Conservation (phyloP, 2,888 invertebrate species). For the Ophraella communa region DNA sequence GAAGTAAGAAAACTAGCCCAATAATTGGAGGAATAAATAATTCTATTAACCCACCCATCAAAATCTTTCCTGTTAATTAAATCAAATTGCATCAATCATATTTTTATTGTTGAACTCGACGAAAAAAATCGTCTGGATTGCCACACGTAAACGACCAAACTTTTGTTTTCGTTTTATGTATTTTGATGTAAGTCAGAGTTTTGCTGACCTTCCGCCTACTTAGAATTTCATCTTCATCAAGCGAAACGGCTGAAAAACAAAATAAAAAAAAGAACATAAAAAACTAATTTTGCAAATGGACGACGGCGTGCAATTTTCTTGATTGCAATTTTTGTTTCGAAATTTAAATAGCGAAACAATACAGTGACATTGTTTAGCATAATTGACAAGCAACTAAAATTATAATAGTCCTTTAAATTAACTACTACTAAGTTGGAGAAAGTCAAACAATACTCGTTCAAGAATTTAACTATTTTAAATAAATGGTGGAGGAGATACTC, state of each 20-base stretch:
- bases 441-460: too few relatives aligned
- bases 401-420: too few relatives aligned
- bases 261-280: neutral
- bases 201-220: conserved; percentile 9
- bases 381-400: neutral
- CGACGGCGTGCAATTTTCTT: neutral
- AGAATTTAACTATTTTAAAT: too few relatives aligned
- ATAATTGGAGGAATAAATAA: too few relatives aligned
- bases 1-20: too few relatives aligned
- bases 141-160: neutral
- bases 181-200: too few relatives aligned
- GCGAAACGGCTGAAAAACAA: neutral
- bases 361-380: neutral
- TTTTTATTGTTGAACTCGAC: neutral
- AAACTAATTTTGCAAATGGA: neutral
- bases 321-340: neutral
- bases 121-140: neutral
- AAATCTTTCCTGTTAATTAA: neutral
- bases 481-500: too few relatives aligned
- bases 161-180: conserved; percentile 12
- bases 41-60: too few relatives aligned
- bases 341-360: neutral
- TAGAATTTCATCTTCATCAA: conserved; percentile 17
- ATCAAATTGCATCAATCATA: neutral
- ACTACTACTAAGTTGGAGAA: too few relatives aligned